phyloP scores from a whole-genome alignment of 2,888 invertebrate species.

The Pemphredon lugubris region DNA sequence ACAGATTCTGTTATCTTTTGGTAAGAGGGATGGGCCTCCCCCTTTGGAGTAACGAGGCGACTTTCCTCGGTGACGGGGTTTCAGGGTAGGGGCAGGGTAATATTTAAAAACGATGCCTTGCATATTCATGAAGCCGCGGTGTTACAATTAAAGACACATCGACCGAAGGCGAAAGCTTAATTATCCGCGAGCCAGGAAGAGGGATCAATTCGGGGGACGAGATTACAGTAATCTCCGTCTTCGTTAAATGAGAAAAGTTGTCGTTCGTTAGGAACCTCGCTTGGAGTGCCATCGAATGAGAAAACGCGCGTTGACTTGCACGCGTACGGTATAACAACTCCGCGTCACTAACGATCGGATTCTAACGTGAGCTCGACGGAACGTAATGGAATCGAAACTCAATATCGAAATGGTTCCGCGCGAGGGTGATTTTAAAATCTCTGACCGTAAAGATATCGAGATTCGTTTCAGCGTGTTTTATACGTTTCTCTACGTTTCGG shows the following conservation, averaged over 20 bases:
- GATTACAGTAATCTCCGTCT: constrained; percentile 59
- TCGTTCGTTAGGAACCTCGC: constrained; percentile 48
- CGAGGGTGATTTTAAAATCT: no score
- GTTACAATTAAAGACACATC: constrained; percentile 65
- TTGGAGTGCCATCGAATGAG: constrained; percentile 51
- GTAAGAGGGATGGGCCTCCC: constrained; percentile 21
- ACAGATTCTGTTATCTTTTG: constrained; percentile 31
- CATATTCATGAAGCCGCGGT: constrained; percentile 65
- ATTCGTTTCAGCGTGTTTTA: no score
- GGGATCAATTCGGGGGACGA: constrained; percentile 42
- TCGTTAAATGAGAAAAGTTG: constrained; percentile 63
- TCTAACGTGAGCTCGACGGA: constrained; percentile 18
- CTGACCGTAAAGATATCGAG: no score
- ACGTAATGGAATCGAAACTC: not conserved
- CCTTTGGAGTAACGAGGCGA: constrained; percentile 15
- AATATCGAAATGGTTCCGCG: no score
- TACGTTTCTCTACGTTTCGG: no score
- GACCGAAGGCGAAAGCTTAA: constrained; percentile 60
- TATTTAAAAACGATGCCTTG: constrained; percentile 55
- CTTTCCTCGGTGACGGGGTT: constrained; percentile 12
- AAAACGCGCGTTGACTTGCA: constrained; percentile 27
- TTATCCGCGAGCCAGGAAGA: constrained; percentile 58
- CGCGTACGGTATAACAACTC: constrained; percentile 41
- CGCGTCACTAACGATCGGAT: constrained; percentile 47
- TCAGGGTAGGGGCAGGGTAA: constrained; percentile 29